Conservation (phyloP, 2,113 vertebrate species). For the Leucopsar rothschildi region DNA sequence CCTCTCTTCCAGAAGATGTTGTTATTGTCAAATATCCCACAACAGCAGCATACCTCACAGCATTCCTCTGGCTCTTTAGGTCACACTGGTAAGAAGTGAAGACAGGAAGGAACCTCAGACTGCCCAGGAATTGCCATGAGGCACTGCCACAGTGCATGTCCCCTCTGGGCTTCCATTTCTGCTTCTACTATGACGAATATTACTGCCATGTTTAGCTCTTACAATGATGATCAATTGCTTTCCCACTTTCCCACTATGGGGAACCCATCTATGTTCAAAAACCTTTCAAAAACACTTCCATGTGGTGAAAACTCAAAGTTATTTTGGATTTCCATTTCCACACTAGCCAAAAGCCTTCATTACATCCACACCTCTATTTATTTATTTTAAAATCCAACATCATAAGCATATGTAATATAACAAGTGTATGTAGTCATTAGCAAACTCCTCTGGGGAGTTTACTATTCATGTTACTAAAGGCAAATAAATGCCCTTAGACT, state of each 20-base stretch:
- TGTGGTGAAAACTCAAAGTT: neutral
- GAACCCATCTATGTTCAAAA: neutral
- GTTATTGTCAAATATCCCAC: neutral
- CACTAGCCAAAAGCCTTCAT: neutral
- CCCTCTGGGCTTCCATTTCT: neutral
- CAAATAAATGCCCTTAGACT: neutral
- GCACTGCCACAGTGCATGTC: neutral
- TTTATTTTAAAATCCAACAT: neutral
- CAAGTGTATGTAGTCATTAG: neutral
- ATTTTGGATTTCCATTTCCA: neutral
- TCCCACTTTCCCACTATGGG: neutral
- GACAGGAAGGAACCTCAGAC: neutral
- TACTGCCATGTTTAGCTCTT: neutral
- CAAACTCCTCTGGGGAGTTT: neutral
- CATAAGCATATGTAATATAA: neutral
- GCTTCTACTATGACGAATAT: neutral
- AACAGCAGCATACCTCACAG: neutral
- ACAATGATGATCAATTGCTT: neutral
- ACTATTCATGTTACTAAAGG: neutral
- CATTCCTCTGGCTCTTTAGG: neutral
- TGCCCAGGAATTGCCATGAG: neutral
- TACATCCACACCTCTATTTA: neutral
- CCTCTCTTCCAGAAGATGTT: neutral
- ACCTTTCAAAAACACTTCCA: neutral
- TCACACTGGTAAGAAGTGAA: neutral